Base-by-base conservation (phyloP, 1,140 invertebrate genomes). In the Spodoptera frugiperda region DNA sequence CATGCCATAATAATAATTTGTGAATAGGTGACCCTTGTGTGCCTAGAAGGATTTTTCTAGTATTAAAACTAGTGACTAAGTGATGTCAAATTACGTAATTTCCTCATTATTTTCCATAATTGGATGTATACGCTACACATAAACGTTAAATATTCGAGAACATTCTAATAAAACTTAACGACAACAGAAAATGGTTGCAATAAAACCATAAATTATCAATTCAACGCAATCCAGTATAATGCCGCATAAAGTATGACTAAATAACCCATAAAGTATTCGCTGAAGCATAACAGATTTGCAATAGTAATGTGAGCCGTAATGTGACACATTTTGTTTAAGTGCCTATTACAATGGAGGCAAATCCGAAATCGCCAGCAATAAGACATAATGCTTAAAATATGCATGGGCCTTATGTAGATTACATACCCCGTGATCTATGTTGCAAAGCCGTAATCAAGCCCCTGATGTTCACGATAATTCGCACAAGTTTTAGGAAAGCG, bases 271-370 rank as follows among this genome's bases (percentile, higher is more conserved):
- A 82, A 84, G 74, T 81, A 84, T 83, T 79, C 82, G 82, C 75
- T 74, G 57, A 78, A 84, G 75, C 67, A 74, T 78, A 80, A 84
- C 57, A 77, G 65, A 65, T 49, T 78, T 79, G 79, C 80, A 81
- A 80, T 78, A 83, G 78, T 77, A 76, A 86, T 82, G 78, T 76
- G 59, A 39, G 63, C 15, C 76, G 78, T 82, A 78, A 84, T 78
- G 77, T 81, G 80, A 82, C 80, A 74, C 80, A 86, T 86, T 86
- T 72, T 83, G 72, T 83, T 84, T 84, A 84, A 84, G 83, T 83
- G 81, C 55, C 79, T 78, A 71, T 85, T 85, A 87, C 65, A 59
- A 63, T 78, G 53, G 79, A 76, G 80, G 76, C 76, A 55, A 78
- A 82, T 82, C 76, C 68, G 77, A 49, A 12, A 65, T 53, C 9